phyloP scores from a whole-genome alignment of 2,888 invertebrate species.

The Aradus depressus region DNA sequence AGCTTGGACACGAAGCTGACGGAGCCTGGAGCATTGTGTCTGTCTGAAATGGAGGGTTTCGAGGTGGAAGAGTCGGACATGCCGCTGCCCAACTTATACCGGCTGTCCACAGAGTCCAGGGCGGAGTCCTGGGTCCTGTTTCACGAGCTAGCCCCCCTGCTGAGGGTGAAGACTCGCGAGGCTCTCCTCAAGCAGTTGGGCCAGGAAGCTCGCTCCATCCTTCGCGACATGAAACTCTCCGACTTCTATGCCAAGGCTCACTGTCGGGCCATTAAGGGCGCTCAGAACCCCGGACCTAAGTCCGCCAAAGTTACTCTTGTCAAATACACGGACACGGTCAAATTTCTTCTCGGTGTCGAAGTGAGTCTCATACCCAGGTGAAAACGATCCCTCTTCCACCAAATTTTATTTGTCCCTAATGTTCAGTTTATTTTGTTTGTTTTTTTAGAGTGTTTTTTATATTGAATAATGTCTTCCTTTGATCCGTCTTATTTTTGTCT shows the following conservation, averaged over 20 bases:
- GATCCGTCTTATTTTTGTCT: too few species aligned
- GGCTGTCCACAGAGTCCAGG: slow-evolving; percentile 50
- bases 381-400: too few species aligned
- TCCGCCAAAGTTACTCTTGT: slow-evolving; percentile 72
- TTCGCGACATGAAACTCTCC: slow-evolving; percentile 60
- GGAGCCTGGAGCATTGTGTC: background rate
- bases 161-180: slow-evolving; percentile 71
- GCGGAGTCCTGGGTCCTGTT: slow-evolving; percentile 69
- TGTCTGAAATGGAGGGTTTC: slow-evolving; percentile 43
- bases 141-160: slow-evolving; percentile 62
- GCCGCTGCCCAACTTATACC: slow-evolving; percentile 69
- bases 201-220: slow-evolving; percentile 35
- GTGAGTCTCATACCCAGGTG: slow-evolving; percentile 53
- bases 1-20: slow-evolving; percentile 15
- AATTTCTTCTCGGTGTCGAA: slow-evolving; percentile 70
- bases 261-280: slow-evolving; percentile 67
- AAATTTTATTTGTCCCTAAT: too few species aligned
- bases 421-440: too few species aligned
- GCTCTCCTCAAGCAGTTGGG: slow-evolving; percentile 61
- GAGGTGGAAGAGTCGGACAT: slow-evolving; percentile 73
- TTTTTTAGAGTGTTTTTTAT: too few species aligned
- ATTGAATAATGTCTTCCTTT: too few species aligned
- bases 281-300: slow-evolving; percentile 44
- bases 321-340: slow-evolving; percentile 72
- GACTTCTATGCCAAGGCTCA: slow-evolving; percentile 71